Percentiles rank a stretch among this genome's conserved stretches.
Conservation (phyloP, 2,888 invertebrate species). For the Pseudeuparius sepicola region DNA sequence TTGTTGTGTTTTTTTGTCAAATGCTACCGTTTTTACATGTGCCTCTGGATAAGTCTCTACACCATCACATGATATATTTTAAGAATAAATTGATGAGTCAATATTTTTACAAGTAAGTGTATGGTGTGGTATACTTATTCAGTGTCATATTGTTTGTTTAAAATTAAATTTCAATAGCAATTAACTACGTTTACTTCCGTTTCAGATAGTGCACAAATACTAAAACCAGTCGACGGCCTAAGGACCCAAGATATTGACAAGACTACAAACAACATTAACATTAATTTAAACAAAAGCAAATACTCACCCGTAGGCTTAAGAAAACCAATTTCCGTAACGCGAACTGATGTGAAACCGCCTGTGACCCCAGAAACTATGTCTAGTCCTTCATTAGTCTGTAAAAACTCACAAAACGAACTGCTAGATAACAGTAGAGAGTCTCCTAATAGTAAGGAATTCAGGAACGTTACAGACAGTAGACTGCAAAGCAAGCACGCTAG, state of each 20-base stretch:
- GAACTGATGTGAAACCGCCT: slow-evolving; percentile 24
- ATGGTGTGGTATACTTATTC: too few relatives aligned
- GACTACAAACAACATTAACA: too few relatives aligned
- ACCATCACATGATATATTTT: too few relatives aligned
- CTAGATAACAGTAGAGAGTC: slow-evolving; percentile 10
- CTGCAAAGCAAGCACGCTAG: slow-evolving; percentile 23
- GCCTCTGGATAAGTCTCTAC: too few relatives aligned
- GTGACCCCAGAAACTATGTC: slow-evolving; percentile 28
- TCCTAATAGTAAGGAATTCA: slow-evolving; percentile 20
- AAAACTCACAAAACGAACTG: slow-evolving; percentile 9
- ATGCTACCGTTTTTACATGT: slow-evolving; percentile 1
- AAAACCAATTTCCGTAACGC: slow-evolving; percentile 22
- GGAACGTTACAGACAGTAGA: slow-evolving; percentile 19
- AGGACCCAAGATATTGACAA: too few relatives aligned
- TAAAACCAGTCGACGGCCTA: slow-evolving; percentile 12
- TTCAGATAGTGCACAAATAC: slow-evolving; percentile 18
- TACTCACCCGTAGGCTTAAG: slow-evolving; percentile 28
- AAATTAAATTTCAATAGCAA: too few relatives aligned
- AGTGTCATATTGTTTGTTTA: too few relatives aligned
- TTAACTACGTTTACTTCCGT: slow-evolving; percentile 4
- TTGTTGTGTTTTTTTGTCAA: slow-evolving; percentile 4
- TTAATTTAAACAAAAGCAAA: too few relatives aligned
- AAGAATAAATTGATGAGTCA: too few relatives aligned
- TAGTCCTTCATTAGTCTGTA: slow-evolving; percentile 33
- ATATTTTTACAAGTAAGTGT: too few relatives aligned